A percentile compares a stretch with the other conserved stretches of the same genome.
These are phyloP conservation scores for Acanthis flammea DNA, from an alignment of 2,797 vertebrate genomes.

Conservation along the genomic window DNA sequence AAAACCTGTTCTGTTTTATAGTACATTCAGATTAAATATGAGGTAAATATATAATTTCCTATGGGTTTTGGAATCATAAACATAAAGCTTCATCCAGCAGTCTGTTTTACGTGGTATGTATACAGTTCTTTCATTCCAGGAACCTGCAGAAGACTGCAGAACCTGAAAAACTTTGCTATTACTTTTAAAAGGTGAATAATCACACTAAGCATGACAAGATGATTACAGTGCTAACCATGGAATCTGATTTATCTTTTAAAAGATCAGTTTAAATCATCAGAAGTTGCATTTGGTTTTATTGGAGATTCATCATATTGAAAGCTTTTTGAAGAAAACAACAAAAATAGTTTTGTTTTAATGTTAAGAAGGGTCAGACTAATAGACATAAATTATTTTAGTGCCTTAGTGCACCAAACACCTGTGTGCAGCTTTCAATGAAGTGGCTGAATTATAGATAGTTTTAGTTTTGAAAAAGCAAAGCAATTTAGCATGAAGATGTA, in stretches of 20 bases:
- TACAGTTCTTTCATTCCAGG: conserved; percentile 28
- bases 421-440: neutral
- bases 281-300: conserved; percentile 56
- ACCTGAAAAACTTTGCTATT: conserved; percentile 52
- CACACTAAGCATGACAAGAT: conserved; percentile 58
- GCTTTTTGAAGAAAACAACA: conserved; percentile 57
- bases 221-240: conserved; percentile 55
- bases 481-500: conserved; percentile 17
- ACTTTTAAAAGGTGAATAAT: conserved; percentile 64
- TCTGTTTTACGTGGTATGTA: neutral
- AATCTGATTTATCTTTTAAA: conserved; percentile 56
- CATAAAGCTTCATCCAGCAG: neutral
- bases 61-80: neutral
- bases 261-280: conserved; percentile 63
- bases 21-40: neutral
- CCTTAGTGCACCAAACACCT: conserved; percentile 31
- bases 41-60: neutral
- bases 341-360: conserved; percentile 56
- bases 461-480: conserved; percentile 19
- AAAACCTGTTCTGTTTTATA: conserved; percentile 10
- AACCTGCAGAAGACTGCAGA: conserved; percentile 9
- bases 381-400: conserved; percentile 46
- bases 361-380: conserved; percentile 43
- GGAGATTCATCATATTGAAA: conserved; percentile 50
- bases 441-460: conserved; percentile 33